Base-by-base conservation (phyloP, 2,888 invertebrate genomes). In the Syrista parreyssii region DNA sequence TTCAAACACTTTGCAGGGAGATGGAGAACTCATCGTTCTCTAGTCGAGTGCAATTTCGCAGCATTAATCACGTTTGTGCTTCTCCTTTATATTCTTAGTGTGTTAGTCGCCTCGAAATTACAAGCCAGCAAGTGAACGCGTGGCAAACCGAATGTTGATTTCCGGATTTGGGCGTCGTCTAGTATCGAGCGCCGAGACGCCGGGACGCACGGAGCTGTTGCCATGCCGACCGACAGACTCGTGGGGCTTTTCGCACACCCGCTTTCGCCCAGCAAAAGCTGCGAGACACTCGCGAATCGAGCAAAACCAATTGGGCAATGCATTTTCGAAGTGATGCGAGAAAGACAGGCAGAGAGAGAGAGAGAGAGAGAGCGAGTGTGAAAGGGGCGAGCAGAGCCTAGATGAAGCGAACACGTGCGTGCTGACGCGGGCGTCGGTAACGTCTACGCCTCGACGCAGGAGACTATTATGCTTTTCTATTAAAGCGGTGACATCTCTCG, bases 171-270 rank as follows among this genome's bases (percentile, higher is more conserved):
- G 90, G 88, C 88, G 91, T 89, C 88, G 89, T 90, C 90, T 89
- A 89, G 89, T 91, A 91, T 91, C 90, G 91, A 91, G 90, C 91
- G 91, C 86, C 87, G 87, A 85, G 89, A 90, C 87, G 89, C 90
- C 90, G 90, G 90, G 89, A 89, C 90, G 91, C 89, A 86, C 86
- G 83, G 88, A 91, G 89, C 90, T 89, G 91, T 91, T 91, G 87
- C 91, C 90, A 91, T 91, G 91, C 87, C 90, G 88, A 91, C 91
- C 90, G 90, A 88, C 90, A 86, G 86, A 89, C 88, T 88, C 87
- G 83, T 87, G 83, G 87, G 84, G 85, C 85, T 87, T 85, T 88
- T 86, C 83, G 81, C 80, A 84, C 85, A 84, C 80, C 78, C 81
- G 74, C 78, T 78, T 77, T 79, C 79, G 79, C 73, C 76, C 78